phyloP scores from a whole-genome alignment of 2,797 vertebrate genomes.

The Dallia pectoralis region DNA sequence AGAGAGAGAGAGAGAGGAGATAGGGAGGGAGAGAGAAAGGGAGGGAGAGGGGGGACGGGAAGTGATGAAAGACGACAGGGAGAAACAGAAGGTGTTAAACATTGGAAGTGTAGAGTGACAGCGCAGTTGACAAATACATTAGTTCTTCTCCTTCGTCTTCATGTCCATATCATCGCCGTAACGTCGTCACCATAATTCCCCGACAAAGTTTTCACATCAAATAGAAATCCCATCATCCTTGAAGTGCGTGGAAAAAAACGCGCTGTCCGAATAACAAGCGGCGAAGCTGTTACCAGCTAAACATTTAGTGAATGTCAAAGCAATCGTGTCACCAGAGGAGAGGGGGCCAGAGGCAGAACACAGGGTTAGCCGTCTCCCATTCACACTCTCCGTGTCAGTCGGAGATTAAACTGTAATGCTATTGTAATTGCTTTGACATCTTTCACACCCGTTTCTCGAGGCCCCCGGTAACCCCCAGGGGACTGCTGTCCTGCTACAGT shows the following conservation, averaged over 20 bases:
- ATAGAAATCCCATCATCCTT: not conserved
- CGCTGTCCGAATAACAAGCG: constrained; percentile 11
- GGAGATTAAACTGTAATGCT: constrained; percentile 64
- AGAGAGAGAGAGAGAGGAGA: too few species aligned
- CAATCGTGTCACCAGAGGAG: constrained; percentile 39
- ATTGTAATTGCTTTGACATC: constrained; percentile 74
- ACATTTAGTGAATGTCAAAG: constrained; percentile 31
- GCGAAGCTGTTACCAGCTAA: constrained; percentile 23
- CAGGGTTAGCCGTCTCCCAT: constrained; percentile 48
- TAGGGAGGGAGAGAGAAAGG: too few species aligned
- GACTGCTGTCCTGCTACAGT: constrained; percentile 43
- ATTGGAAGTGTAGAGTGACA: not conserved
- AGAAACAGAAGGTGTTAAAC: not conserved
- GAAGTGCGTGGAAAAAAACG: not conserved
- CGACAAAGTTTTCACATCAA: not conserved
- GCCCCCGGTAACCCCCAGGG: constrained; percentile 29
- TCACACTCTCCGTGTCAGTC: constrained; percentile 59
- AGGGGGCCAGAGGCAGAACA: constrained; percentile 48
- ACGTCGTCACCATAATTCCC: not conserved
- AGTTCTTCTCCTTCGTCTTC: not conserved
- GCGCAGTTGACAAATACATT: not conserved
- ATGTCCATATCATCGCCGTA: not conserved
- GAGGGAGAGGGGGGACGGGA: not conserved
- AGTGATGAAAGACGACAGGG: not conserved
- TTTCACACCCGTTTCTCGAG: constrained; percentile 60